Percentiles rank a stretch among this genome's conserved stretches.
phyloP scores from a whole-genome alignment of 2,113 vertebrate genomes.

The Myrmecophaga tridactyla region DNA sequence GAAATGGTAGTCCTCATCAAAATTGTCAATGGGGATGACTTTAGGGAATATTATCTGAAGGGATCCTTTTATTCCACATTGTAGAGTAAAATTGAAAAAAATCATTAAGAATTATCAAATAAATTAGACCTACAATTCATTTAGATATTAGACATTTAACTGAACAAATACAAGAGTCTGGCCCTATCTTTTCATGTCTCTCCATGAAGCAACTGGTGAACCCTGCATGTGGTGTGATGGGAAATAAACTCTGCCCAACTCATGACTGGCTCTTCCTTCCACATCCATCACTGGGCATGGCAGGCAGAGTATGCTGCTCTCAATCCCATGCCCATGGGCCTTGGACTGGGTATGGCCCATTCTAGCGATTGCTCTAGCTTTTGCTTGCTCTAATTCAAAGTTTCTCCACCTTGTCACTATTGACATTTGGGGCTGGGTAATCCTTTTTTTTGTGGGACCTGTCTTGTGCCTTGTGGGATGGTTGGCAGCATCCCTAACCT shows the following conservation, averaged over 20 bases:
- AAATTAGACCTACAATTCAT: background rate
- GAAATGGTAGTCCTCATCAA: background rate
- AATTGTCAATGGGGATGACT: background rate
- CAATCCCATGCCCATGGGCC: background rate
- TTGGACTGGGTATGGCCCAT: background rate
- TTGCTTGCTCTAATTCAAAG: background rate
- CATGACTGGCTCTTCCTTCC: background rate
- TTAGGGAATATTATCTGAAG: slow-evolving; percentile 6
- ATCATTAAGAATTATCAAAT: background rate
- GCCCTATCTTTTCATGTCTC: background rate
- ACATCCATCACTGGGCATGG: background rate
- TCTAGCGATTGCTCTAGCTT: background rate
- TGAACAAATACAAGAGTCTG: background rate
- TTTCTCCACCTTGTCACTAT: background rate
- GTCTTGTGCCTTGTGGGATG: background rate
- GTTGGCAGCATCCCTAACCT: background rate
- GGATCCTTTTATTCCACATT: background rate
- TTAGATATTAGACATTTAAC: slow-evolving; percentile 4
- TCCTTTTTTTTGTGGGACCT: background rate
- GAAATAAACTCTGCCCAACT: background rate
- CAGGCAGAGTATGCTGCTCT: background rate
- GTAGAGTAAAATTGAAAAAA: background rate
- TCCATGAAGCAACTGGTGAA: background rate
- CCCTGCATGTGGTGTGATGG: background rate
- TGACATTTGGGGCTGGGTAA: background rate